Evolutionary conservation across 2,888 invertebrate species (phyloP).

Genomic region (Ormyrus labotus): DNA sequence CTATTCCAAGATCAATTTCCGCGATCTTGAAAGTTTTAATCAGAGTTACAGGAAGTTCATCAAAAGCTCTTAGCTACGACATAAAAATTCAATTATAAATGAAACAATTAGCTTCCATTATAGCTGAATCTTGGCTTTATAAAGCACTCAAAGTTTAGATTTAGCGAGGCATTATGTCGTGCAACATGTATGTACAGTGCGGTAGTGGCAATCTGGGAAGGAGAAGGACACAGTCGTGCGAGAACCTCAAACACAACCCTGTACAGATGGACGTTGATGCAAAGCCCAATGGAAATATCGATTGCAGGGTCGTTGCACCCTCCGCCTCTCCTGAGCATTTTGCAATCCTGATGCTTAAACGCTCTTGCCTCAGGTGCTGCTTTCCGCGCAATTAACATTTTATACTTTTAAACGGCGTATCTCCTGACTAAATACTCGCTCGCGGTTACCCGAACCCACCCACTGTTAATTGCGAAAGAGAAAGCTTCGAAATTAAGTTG

Average conservation of each 20-base stretch:
- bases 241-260: conserved; percentile 57
- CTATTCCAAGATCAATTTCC: background rate
- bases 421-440: too few species aligned
- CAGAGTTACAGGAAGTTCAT: background rate
- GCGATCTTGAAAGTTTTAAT: background rate
- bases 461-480: background rate
- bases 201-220: background rate
- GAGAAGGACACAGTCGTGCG: conserved; percentile 21
- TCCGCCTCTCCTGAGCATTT: conserved; percentile 37
- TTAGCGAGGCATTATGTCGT: background rate
- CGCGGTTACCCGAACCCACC: too few species aligned
- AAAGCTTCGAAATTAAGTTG: too few species aligned
- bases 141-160: background rate
- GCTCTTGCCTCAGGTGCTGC: background rate
- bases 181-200: background rate
- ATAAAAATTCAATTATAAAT: conserved; percentile 32
- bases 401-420: too few species aligned
- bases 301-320: conserved; percentile 64
- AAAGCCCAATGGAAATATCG: conserved; percentile 66
- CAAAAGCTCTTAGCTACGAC: background rate
- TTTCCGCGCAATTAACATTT: background rate
- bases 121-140: too few species aligned
- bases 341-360: background rate
- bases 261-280: conserved; percentile 60
- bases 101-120: background rate